These are phyloP conservation scores for Lasioglossum vierecki DNA, from an alignment of 2,888 invertebrate genomes.

Conservation along the genomic window DNA sequence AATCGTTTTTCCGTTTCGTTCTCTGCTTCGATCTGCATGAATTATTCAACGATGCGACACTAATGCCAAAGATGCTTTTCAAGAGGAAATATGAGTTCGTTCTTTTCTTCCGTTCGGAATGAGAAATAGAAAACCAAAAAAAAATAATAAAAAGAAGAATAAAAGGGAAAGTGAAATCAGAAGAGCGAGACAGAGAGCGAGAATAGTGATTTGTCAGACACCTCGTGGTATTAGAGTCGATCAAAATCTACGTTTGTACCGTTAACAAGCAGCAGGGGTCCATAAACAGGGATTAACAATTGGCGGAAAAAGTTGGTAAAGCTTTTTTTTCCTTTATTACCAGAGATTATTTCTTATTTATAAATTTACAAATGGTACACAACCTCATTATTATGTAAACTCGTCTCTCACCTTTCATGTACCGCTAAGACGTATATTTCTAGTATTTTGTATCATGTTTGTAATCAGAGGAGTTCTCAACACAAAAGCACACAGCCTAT, in stretches of 20 bases:
- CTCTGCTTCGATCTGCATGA: slow-evolving; percentile 71
- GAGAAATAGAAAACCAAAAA: background rate
- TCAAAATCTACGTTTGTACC: slow-evolving; percentile 75
- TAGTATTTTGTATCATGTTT: slow-evolving; percentile 79
- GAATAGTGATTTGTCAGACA: slow-evolving; percentile 36
- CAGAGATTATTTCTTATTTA: slow-evolving; percentile 71
- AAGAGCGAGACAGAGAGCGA: background rate
- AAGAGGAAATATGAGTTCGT: background rate
- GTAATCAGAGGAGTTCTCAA: slow-evolving; percentile 80
- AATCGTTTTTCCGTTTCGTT: slow-evolving; percentile 40
- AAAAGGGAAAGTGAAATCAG: background rate
- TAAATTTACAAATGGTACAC: slow-evolving; percentile 76
- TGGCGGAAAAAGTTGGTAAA: slow-evolving; percentile 79
- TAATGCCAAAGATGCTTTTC: slow-evolving; percentile 68
- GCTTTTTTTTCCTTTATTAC: slow-evolving; percentile 66
- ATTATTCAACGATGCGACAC: slow-evolving; percentile 70
- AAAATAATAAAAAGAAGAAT: background rate
- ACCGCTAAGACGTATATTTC: slow-evolving; percentile 80
- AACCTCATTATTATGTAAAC: slow-evolving; percentile 82
- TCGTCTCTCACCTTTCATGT: slow-evolving; percentile 83
- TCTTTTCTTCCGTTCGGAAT: background rate
- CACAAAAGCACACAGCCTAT: slow-evolving; percentile 83
- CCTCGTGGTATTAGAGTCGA: slow-evolving; percentile 70
- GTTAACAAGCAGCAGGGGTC: slow-evolving; percentile 81
- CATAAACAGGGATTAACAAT: slow-evolving; percentile 84